Evolutionary conservation across 2,888 invertebrate genomes (phyloP).

Genomic region (Ctenicera cuprea): DNA sequence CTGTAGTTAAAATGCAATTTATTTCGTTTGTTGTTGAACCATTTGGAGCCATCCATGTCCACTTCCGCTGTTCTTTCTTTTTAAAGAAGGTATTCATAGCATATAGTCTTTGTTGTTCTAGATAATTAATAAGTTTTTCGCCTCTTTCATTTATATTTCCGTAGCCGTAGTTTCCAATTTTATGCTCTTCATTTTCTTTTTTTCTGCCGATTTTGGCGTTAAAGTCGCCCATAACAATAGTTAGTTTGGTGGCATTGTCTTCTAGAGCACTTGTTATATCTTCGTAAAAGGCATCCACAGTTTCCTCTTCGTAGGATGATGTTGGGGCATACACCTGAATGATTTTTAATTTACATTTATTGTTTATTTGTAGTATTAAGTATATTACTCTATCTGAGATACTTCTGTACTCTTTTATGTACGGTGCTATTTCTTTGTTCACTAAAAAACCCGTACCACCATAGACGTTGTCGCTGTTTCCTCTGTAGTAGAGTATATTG

Average conservation of each 20-base stretch:
- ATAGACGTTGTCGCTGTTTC: neutral
- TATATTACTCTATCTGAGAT: slow-evolving; percentile 9
- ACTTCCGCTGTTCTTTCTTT: slow-evolving; percentile 14
- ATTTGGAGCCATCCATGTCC: slow-evolving; percentile 14
- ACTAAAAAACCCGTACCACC: slow-evolving; percentile 18
- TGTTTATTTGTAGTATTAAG: too few species aligned
- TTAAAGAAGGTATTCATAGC: slow-evolving; percentile 30
- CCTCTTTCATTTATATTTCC: slow-evolving; percentile 7
- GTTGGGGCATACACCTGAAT: neutral
- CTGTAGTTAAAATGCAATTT: neutral
- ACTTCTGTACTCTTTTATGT: slow-evolving; percentile 5
- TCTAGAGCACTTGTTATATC: neutral
- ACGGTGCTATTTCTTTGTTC: slow-evolving; percentile 12
- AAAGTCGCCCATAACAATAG: slow-evolving; percentile 17
- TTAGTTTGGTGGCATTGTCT: too few species aligned
- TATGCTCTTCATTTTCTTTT: neutral
- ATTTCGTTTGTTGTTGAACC: slow-evolving; percentile 20
- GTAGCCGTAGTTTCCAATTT: slow-evolving; percentile 15
- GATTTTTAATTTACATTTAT: neutral
- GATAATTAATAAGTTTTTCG: slow-evolving; percentile 10
- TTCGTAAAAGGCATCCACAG: neutral
- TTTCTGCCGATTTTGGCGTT: slow-evolving; percentile 19
- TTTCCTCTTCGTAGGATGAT: neutral
- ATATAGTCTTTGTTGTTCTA: slow-evolving; percentile 3
- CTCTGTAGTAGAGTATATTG: too few species aligned